Conservation (phyloP, 2,888 invertebrate species). For the Clostera curtula region DNA sequence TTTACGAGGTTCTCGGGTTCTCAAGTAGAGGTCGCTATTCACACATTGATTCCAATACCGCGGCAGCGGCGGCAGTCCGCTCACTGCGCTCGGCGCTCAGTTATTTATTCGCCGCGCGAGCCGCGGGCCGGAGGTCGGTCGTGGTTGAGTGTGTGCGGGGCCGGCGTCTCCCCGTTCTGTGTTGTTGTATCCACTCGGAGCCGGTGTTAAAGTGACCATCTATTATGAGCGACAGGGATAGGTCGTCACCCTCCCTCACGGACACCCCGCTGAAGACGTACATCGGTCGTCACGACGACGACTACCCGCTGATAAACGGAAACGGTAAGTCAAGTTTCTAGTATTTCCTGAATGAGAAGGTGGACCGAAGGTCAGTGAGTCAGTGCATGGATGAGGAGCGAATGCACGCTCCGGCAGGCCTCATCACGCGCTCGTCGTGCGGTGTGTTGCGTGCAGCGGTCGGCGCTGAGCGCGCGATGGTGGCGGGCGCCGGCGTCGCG, state of each 20-base stretch:
- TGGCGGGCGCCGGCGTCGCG: constrained; percentile 6
- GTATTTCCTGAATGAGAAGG: constrained; percentile 5
- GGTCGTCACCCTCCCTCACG: constrained; percentile 90
- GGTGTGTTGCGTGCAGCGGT: constrained; percentile 29
- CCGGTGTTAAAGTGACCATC: constrained; percentile 69
- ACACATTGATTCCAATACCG: too few species aligned
- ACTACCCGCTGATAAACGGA: constrained; percentile 86
- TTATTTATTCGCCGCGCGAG: constrained; percentile 70
- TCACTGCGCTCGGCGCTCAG: constrained; percentile 26
- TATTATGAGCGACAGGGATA: constrained; percentile 94
- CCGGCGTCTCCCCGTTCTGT: constrained; percentile 58
- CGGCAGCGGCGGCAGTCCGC: constrained; percentile 19
- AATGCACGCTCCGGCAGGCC: constrained; percentile 13
- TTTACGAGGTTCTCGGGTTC: too few species aligned
- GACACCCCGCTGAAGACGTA: constrained; percentile 91
- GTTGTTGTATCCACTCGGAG: constrained; percentile 43
- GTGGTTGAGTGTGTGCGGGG: constrained; percentile 61
- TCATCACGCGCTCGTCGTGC: constrained; percentile 27
- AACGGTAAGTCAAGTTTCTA: constrained; percentile 70
- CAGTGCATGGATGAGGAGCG: constrained; percentile 3
- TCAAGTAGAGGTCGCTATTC: too few species aligned
- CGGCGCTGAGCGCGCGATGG: constrained; percentile 8
- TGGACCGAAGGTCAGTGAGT: not conserved
- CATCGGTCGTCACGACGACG: constrained; percentile 88
- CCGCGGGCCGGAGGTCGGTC: constrained; percentile 73